Evolutionary conservation across 2,797 vertebrate genomes (phyloP), one percentile per base, ranked within the genome.

Genomic region (Carapus acus): DNA sequence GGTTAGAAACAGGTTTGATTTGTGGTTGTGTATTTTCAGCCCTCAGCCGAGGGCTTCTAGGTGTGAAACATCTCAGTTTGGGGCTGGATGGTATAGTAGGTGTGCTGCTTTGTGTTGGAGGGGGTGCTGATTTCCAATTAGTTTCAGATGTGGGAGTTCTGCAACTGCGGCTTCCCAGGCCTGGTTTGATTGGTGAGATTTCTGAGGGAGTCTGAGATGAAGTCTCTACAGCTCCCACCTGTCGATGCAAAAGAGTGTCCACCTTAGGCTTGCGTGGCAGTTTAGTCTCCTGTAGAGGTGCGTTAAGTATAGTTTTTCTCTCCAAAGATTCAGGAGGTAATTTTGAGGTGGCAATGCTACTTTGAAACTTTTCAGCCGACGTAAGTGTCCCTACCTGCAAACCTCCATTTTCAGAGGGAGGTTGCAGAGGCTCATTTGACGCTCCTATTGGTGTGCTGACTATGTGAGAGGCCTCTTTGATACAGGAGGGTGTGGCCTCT

Each of bases 11-110:
- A 23, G 23, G 36, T 38, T 58, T 76, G 52, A 39, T 27, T 54
- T 46, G 23, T 38, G 52, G 33, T 46, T 1, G 49, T 6, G 46
- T 45, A 59, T 36, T 68, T 8, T 69, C 43, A 48, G 36, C 54
- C 58, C 54, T 74, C 16, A 73, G 36, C 39, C 22, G 56, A 53
- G 73, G 64, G 39, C 64, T 79, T 65, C 66, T 78, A 41, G 67
- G 64, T 57, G 43, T 2, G 1, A 69, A 2, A 1, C 34, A 46
- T 36, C 56, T 79, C 22, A 75, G 34, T 8, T 12, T 51, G 16
- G 71, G 79, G 47, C 76, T 80, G 1, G 50, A 49, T 0, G 49
- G 44, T 6, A 71, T 6, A 1, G 20, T 7, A 3, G 17, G 29
- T 68, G 70, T 66, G 37, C 7, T 58, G 23, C 23, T 29, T 12